Base-by-base conservation (phyloP, 2,113 vertebrate species). In the Uria aalge region DNA sequence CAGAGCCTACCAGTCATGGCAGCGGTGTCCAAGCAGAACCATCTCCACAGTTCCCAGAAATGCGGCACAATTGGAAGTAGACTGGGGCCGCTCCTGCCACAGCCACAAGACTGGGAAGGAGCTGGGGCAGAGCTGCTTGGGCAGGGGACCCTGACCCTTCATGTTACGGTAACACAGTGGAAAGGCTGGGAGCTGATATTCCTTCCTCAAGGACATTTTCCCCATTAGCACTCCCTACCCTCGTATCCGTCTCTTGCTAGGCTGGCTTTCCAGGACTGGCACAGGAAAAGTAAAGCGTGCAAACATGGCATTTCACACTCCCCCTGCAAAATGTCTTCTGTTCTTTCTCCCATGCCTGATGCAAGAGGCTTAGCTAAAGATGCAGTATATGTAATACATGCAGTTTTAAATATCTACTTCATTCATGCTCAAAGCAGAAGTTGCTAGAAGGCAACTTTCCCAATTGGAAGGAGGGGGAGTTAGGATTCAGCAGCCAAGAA, bases 371-470 rank as follows among this genome's bases (percentile, higher is more conserved):
- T 67, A 93, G 81, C 71, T 88, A 50, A 82, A 78, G 67, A 90
- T 62, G 69, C 41, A 52, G 56, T 55, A 52, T 72, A 91, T 79
- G 18, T 85, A 88, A 92, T 34, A 83, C 62, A 74, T 16, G 36
- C 77, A 41, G 82, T 71, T 94, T 91, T 97, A 94, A 96, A 94
- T 94, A 94, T 73, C 76, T 79, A 47, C 86, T 94, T 89, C 92
- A 91, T 96, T 94, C 86, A 94, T 57, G 38, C 83, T 84, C 77
- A 94, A 68, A 87, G 76, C 82, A 92, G 80, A 94, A 93, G 53
- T 68, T 96, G 83, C 92, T 96, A 81, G 95, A 97, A 96, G 94
- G 92, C 83, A 94, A 87, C 84, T 91, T 91, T 96, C 89, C 94
- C 14, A 3, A 47, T 10, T 88, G 90, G 75, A 97, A 91, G 41